A percentile compares a stretch with the other conserved stretches of the same genome.
phyloP scores from a whole-genome alignment of 2,797 vertebrate species.

The Cyprinodon diabolis region DNA sequence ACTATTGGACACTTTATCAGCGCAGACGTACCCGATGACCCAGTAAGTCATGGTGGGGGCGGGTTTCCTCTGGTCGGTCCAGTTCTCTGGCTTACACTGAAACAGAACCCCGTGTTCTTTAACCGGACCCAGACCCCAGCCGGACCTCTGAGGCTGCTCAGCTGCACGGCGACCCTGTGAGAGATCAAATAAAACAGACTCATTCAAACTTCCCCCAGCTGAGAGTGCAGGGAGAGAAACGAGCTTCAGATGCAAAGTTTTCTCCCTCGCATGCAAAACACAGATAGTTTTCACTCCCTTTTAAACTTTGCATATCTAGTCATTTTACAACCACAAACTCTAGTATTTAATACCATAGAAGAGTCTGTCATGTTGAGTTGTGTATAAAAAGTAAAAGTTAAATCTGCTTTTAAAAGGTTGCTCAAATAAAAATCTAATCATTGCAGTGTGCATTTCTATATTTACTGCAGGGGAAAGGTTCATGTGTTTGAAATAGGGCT shows the following conservation, averaged over 20 bases:
- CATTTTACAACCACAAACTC: neutral
- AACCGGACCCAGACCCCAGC: conserved; percentile 80
- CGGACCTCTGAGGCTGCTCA: conserved; percentile 55
- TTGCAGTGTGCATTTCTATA: neutral
- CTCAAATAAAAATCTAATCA: neutral
- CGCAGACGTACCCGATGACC: conserved; percentile 91
- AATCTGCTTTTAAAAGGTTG: too few species aligned
- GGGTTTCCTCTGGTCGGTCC: conserved; percentile 90
- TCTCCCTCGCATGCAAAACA: neutral
- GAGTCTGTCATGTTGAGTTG: too few species aligned
- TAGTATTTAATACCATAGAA: neutral
- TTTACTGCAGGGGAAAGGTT: neutral
- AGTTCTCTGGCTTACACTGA: conserved; percentile 92
- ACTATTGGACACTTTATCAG: neutral
- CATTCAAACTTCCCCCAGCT: neutral
- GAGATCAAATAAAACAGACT: neutral
- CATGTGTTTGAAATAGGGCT: too few species aligned
- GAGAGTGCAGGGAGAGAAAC: neutral
- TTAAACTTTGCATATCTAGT: neutral
- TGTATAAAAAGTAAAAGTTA: neutral
- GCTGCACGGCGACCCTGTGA: conserved; percentile 68
- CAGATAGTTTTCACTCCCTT: neutral
- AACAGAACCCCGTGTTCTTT: conserved; percentile 95
- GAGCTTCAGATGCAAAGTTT: neutral
- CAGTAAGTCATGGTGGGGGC: conserved; percentile 94